phyloP scores from a whole-genome alignment of 1,140 invertebrate genomes.

The Cepaea nemoralis region DNA sequence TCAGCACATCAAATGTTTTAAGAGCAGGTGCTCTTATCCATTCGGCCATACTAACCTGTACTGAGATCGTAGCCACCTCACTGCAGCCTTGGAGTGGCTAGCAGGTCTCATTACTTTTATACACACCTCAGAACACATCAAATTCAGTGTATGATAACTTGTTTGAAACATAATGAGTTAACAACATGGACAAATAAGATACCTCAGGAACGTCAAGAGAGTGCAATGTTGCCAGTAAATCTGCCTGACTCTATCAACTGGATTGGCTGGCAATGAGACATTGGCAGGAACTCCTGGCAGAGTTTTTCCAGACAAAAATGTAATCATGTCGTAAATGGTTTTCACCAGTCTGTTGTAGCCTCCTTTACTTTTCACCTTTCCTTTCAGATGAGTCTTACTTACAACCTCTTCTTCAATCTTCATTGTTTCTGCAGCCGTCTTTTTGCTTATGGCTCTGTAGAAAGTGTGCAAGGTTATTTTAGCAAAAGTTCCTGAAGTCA shows the following conservation, averaged over 20 bases:
- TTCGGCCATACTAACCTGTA: too few species aligned
- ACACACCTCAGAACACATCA: too few species aligned
- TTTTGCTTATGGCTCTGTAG: conserved; percentile 61
- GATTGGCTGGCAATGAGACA: conserved; percentile 64
- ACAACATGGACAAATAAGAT: neutral
- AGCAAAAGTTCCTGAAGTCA: too few species aligned
- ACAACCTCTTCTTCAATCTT: conserved; percentile 5
- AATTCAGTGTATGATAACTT: too few species aligned
- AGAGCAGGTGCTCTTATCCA: too few species aligned
- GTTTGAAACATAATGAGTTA: neutral
- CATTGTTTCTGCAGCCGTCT: conserved; percentile 45
- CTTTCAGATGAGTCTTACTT: conserved; percentile 16
- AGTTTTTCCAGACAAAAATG: conserved; percentile 63
- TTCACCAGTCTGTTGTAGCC: conserved; percentile 65
- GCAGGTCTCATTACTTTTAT: too few species aligned
- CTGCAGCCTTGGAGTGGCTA: too few species aligned
- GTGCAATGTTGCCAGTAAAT: conserved; percentile 71
- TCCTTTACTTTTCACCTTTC: conserved; percentile 2
- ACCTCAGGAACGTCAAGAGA: conserved; percentile 72
- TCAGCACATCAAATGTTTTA: too few species aligned
- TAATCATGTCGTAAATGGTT: conserved; percentile 72
- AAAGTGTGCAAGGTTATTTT: neutral
- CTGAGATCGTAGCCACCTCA: too few species aligned
- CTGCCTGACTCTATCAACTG: conserved; percentile 69
- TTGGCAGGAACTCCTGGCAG: conserved; percentile 70